phyloP scores from a whole-genome alignment of 2,888 invertebrate species.

The Trachelus tabidus region DNA sequence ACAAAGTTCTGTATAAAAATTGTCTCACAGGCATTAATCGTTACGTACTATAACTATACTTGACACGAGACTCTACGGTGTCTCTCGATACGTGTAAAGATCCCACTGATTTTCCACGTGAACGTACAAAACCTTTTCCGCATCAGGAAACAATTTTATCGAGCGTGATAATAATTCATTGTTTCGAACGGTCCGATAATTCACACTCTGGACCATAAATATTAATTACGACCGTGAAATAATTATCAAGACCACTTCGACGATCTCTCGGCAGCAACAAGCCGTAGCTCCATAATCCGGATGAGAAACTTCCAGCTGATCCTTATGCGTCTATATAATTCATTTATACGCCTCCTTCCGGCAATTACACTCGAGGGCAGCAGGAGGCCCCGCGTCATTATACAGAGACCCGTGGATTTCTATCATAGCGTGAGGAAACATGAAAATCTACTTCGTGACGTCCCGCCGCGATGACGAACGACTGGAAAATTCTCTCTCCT shows the following conservation, averaged over 20 bases:
- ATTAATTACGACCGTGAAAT: background rate
- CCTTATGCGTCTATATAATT: background rate
- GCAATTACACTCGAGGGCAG: background rate
- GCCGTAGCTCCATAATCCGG: background rate
- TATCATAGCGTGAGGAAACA: background rate
- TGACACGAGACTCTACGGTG: too few species aligned
- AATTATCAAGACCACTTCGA: background rate
- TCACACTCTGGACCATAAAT: background rate
- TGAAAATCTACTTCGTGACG: conserved; percentile 2
- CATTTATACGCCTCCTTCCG: background rate
- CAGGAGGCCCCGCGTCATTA: background rate
- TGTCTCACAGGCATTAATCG: background rate
- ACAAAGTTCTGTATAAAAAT: background rate
- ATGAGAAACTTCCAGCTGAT: background rate
- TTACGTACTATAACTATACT: background rate
- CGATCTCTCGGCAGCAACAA: background rate
- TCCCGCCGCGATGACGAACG: background rate
- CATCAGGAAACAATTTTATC: background rate
- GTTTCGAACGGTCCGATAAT: background rate
- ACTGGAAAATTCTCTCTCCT: background rate
- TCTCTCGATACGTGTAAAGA: background rate
- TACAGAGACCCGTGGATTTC: background rate
- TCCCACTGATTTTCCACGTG: background rate
- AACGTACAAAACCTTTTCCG: background rate
- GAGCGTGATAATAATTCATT: background rate